Percentiles rank a stretch among this genome's conserved stretches.
These are phyloP conservation scores for Parauchenoglanis ngamensis DNA, from an alignment of 2,797 vertebrate genomes.

Conservation along the genomic window DNA sequence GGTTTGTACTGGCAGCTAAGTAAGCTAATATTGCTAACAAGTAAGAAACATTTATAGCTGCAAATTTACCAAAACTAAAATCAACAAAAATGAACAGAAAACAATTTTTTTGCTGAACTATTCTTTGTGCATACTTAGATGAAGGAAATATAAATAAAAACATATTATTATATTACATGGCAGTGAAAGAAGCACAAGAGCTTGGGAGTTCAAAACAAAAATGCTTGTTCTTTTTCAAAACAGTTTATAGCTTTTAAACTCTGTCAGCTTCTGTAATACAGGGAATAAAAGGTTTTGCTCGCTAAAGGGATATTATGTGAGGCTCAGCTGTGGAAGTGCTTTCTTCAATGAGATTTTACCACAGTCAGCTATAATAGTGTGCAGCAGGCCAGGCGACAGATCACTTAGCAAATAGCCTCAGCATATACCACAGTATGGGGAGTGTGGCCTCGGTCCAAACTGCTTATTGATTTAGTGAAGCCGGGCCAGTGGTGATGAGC, in stretches of 20 bases:
- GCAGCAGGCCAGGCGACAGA: not conserved
- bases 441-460: not conserved
- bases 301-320: constrained; percentile 37
- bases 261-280: not conserved
- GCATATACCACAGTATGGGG: not conserved
- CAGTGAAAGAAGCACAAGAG: not conserved
- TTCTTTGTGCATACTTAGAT: not conserved
- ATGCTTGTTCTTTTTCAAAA: not conserved
- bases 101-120: not conserved
- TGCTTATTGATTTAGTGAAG: constrained; percentile 8
- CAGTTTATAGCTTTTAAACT: not conserved
- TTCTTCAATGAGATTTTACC: not conserved
- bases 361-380: not conserved
- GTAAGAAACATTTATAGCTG: not conserved
- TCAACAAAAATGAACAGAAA: not conserved
- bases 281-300: constrained; percentile 54
- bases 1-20: not conserved
- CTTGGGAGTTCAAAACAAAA: not conserved
- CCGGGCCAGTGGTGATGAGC: not conserved
- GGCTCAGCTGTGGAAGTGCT: constrained; percentile 10
- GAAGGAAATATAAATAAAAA: not conserved
- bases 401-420: not conserved
- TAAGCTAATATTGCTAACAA: not conserved
- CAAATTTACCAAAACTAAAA: not conserved
- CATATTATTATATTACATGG: not conserved